Evolutionary conservation across 1,140 invertebrate species (phyloP).

Genomic region (Lucilia sericata): DNA sequence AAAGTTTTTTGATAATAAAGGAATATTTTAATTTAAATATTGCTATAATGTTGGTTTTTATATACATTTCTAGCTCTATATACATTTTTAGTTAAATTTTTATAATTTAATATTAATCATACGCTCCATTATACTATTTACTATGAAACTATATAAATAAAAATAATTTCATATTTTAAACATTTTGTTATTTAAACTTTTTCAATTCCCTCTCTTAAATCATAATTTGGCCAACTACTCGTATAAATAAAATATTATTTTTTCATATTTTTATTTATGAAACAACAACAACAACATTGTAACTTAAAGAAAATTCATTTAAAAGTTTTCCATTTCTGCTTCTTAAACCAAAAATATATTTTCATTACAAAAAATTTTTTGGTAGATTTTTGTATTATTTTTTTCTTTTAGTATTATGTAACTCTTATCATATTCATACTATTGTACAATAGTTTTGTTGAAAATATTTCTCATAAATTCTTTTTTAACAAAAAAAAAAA

Average conservation of each 20-base stretch:
- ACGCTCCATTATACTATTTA: no score
- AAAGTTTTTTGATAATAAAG: no score
- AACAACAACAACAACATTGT: constrained; percentile 5
- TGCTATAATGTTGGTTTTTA: no score
- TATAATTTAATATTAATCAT: no score
- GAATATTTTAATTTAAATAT: no score
- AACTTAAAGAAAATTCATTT: constrained; percentile 15
- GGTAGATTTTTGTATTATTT: neutral
- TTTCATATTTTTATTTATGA: neutral
- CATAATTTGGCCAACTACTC: neutral
- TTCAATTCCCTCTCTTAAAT: neutral
- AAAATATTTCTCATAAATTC: constrained; percentile 5
- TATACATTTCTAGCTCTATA: no score
- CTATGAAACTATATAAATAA: no score
- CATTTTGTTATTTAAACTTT: neutral
- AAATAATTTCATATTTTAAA: neutral
- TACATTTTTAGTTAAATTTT: no score
- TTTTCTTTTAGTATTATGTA: neutral
- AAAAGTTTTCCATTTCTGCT: constrained; percentile 1
- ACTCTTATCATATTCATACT: neutral
- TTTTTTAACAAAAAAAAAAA: neutral
- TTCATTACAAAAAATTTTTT: neutral
- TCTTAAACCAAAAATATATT: neutral
- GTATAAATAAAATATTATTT: neutral
- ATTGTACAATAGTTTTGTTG: neutral